Percentiles rank a stretch among this genome's conserved stretches.
phyloP scores from a whole-genome alignment of 1,140 invertebrate species.

The Harlomillsia oculata region DNA sequence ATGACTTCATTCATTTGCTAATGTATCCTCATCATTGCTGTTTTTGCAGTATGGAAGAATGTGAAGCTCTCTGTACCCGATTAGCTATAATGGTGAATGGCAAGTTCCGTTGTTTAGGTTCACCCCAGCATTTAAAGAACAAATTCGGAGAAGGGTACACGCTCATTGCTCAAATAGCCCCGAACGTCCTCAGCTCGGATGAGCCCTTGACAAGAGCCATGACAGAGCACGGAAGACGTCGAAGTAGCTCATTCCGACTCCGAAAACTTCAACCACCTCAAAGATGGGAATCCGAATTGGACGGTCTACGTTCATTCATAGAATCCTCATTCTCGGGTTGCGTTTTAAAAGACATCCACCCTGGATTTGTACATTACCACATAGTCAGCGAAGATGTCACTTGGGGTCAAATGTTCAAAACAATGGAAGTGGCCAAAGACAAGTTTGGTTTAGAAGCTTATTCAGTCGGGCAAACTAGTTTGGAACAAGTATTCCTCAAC shows the following conservation, averaged over 20 bases:
- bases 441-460: conserved; percentile 64
- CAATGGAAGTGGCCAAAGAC: conserved; percentile 53
- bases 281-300: conserved; percentile 33
- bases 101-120: conserved; percentile 45
- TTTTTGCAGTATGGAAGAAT: conserved; percentile 46
- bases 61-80: conserved; percentile 46
- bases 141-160: conserved; percentile 56
- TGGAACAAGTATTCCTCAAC: conserved; percentile 58
- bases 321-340: conserved; percentile 32
- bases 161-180: conserved; percentile 33
- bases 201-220: conserved; percentile 30
- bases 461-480: conserved; percentile 68
- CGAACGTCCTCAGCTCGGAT: conserved; percentile 16
- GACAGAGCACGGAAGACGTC: conserved; percentile 29
- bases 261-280: conserved; percentile 4
- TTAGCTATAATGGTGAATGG: conserved; percentile 50
- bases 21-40: no score
- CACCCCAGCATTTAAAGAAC: conserved; percentile 46
- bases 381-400: conserved; percentile 46
- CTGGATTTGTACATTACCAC: conserved; percentile 62
- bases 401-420: conserved; percentile 64
- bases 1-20: no score
- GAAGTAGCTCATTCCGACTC: conserved; percentile 12
- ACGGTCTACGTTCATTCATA: conserved; percentile 30
- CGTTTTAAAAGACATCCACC: conserved; percentile 34